Percentiles rank a stretch among this genome's conserved stretches.
Evolutionary conservation across 2,113 vertebrate genomes (phyloP).

Genomic region (Thoracochromis brauschi): DNA sequence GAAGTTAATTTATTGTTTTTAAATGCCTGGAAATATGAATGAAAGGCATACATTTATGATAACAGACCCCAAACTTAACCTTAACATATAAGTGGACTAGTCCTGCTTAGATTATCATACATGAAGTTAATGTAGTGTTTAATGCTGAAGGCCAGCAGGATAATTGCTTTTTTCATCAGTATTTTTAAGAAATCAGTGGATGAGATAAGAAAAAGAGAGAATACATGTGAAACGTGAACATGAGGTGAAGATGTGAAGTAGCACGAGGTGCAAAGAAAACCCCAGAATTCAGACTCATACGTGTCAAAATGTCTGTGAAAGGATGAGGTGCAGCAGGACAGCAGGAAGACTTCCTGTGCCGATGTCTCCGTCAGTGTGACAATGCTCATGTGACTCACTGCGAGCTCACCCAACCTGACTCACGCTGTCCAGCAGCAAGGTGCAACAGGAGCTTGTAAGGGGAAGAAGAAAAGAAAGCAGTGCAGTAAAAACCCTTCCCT

Average conservation of each 20-base stretch:
- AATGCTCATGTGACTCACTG: constrained; percentile 26
- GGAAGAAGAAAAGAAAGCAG: not conserved
- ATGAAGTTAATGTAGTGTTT: rapidly evolving
- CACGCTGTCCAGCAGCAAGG: not conserved
- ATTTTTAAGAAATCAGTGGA: not conserved
- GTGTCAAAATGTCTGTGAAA: not conserved
- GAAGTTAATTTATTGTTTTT: not conserved
- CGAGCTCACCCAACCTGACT: constrained; percentile 30
- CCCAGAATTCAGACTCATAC: rapidly evolving
- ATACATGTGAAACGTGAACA: not conserved
- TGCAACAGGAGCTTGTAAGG: not conserved
- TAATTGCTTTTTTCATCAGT: not conserved
- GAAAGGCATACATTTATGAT: rapidly evolving
- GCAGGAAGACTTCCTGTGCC: constrained; percentile 1
- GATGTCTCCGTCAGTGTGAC: not conserved
- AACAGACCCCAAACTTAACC: not conserved
- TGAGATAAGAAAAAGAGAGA: not conserved
- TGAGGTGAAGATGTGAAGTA: rapidly evolving
- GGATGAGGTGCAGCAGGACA: not conserved
- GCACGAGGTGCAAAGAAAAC: rapidly evolving
- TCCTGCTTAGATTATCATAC: not conserved
- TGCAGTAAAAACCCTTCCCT: not conserved
- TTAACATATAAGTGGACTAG: not conserved
- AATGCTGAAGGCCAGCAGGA: not conserved
- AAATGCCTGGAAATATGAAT: not conserved